Base-by-base conservation (phyloP, 2,113 vertebrate species). In the Rallus limicola region DNA sequence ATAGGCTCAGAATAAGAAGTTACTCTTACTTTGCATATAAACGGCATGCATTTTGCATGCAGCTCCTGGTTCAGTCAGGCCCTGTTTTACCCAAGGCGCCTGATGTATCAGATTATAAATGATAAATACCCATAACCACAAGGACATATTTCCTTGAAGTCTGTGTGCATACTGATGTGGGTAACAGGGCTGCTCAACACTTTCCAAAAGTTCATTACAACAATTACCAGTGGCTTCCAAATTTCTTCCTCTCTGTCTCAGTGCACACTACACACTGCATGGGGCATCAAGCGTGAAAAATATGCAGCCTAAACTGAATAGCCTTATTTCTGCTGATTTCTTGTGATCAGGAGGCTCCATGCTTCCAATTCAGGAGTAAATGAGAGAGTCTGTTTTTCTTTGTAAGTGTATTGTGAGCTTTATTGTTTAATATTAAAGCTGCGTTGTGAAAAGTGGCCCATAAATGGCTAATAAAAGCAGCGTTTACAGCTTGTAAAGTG, bases 391-490 rank as follows among this genome's bases (percentile, higher is more conserved):
- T 96, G 70, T 96, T 96, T 97, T 93, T 96, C 96, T 97, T 95
- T 93, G 52, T 91, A 95, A 97, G 94, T 92, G 79, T 94, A 87
- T 88, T 94, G 82, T 97, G 97, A 98, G 97, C 97, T 98, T 98
- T 98, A 98, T 97, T 96, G 96, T 98, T 98, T 95, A 97, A 97
- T 98, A 97, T 97, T 97, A 98, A 97, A 96, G 95, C 97, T 95
- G 94, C 5, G 6, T 97, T 97, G 96, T 97, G 98, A 96, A 94
- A 98, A 98, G 96, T 96, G 96, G 94, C 97, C 97, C 94, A 95
- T 98, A 98, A 98, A 98, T 97, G 96, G 94, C 98, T 97, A 98
- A 98, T 98, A 98, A 98, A 98, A 98, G 91, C 83, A 89, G 92
- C 55, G 52, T 98, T 98, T 97, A 98, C 97, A 95, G 97, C 97